A percentile compares a stretch with the other conserved stretches of the same genome.
phyloP scores from a whole-genome alignment of 2,113 vertebrate genomes.

The Coracopsis vasa region DNA sequence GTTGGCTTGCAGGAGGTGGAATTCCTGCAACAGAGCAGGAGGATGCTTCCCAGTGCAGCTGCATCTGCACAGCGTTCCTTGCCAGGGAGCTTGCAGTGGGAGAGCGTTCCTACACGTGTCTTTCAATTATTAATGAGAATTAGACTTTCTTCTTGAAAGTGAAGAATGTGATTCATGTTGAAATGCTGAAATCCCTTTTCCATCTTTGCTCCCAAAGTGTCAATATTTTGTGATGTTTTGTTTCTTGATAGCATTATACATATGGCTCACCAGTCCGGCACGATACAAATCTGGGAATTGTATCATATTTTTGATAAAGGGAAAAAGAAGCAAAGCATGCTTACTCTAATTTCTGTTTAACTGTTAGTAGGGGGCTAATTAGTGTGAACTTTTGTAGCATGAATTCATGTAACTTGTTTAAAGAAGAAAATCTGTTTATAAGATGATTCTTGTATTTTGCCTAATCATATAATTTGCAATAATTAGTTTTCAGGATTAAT shows the following conservation, averaged over 20 bases:
- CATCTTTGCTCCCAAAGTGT: background rate
- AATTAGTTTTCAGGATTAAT: constrained; percentile 37
- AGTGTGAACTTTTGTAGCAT: background rate
- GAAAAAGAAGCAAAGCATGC: background rate
- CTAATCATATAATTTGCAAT: constrained; percentile 21
- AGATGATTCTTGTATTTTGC: constrained; percentile 23
- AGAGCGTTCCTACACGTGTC: background rate
- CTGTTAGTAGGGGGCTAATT: constrained; percentile 7
- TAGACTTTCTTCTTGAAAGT: background rate
- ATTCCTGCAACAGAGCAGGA: background rate
- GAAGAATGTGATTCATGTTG: background rate
- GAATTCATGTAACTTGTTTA: background rate
- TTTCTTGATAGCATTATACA: background rate
- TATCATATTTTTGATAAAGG: background rate
- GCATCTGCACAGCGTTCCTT: rapidly evolving
- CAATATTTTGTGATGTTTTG: constrained; percentile 19
- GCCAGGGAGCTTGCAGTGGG: background rate
- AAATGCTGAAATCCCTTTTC: background rate
- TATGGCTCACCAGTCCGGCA: background rate
- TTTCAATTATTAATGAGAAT: background rate
- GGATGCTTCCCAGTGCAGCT: background rate
- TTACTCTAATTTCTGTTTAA: background rate
- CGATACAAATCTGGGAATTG: background rate
- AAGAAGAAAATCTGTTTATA: background rate
- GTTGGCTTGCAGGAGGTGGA: background rate